Evolutionary conservation across 2,113 vertebrate genomes (phyloP), one percentile per base, ranked within the genome.

Genomic region (Carassius gibelio): DNA sequence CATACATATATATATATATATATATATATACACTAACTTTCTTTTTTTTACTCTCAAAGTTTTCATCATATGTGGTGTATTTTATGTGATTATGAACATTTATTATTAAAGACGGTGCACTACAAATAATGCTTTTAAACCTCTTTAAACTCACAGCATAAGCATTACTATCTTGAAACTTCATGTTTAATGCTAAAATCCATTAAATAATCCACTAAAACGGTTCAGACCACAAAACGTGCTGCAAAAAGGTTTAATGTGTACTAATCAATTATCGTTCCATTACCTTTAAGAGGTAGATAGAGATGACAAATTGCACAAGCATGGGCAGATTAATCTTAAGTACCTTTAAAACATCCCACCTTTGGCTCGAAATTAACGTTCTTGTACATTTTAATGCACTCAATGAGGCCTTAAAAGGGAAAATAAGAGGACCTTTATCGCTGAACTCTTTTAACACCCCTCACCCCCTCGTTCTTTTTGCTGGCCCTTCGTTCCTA

Each of bases 371-470:
- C 42, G 15, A 61, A 81, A 34, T 72, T 8, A 62, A 81, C 1
- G 26, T 59, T 55, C 36, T 88, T 84, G 78, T 55, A 72, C 38
- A 76, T 81, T 88, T 91, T 88, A 75, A 78, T 84, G 62, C 85
- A 88, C 86, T 87, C 81, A 82, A 81, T 88, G 84, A 79, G 83
- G 86, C 81, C 14, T 11, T 34, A 72, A 85, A 90, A 86, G 79
- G 83, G 50, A 86, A 82, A 64, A 62, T 77, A 77, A 82, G 78
- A 57, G 64, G 66, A 90, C 85, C 81, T 91, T 89, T 83, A 90
- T 90, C 83, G 2, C 80, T 45, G 59, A 75, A 64, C 52, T 86
- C 85, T 91, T 89, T 84, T 87, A 84, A 87, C 77, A 85, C 69
- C 68, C 64, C 72, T 85, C 17, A 66, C 82, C 87, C 81, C 68